These are phyloP conservation scores for Ctenochaetus hawaiiensis DNA, from an alignment of 2,797 vertebrate species.

Conservation along the genomic window DNA sequence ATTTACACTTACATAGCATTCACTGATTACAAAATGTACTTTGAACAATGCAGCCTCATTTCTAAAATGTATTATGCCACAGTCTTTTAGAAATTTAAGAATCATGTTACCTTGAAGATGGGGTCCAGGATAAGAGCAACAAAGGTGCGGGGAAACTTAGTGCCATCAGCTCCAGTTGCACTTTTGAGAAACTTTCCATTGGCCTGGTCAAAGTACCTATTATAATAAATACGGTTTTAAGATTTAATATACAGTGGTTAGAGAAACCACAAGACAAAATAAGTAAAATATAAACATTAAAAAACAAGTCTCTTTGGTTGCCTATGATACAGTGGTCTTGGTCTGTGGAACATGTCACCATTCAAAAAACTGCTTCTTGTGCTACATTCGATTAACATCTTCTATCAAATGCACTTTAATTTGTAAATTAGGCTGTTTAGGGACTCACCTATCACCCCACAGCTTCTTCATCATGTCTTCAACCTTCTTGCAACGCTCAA, in stretches of 20 bases:
- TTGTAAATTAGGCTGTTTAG: not conserved
- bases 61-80: not conserved
- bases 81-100: not conserved
- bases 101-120: constrained; percentile 90
- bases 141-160: constrained; percentile 90
- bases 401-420: too few relatives aligned
- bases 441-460: constrained; percentile 93
- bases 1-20: not conserved
- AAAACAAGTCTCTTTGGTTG: too few relatives aligned
- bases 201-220: constrained; percentile 88
- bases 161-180: constrained; percentile 83
- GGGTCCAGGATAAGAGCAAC: constrained; percentile 92
- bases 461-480: constrained; percentile 99
- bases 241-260: not conserved
- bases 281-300: too few relatives aligned
- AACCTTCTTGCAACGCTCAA: constrained; percentile 93
- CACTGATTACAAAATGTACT: not conserved
- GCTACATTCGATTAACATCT: too few relatives aligned
- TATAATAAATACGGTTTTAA: not conserved
- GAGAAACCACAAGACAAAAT: not conserved
- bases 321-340: too few relatives aligned
- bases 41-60: accelerated
- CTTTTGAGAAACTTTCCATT: constrained; percentile 91
- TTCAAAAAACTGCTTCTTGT: too few relatives aligned
- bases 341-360: too few relatives aligned